Evolutionary conservation across 2,797 vertebrate species (phyloP), one percentile per base, ranked within the genome.

Genomic region (Eulemur albifrons): DNA sequence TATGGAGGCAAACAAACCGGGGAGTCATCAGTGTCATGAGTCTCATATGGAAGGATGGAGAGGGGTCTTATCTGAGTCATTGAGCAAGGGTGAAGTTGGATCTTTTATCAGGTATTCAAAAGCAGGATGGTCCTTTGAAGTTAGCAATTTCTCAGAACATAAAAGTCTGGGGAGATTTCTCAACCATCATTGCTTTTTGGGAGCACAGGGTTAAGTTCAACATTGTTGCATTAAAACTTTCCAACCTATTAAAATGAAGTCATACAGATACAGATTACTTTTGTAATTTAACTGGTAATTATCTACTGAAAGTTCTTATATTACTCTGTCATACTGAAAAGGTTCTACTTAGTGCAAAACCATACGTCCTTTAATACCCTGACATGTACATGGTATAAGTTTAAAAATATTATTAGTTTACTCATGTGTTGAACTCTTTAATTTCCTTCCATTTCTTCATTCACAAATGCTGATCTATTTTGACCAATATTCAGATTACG

Each of bases 361-460:
- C 18, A 82, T 25, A 91, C 88, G 69, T 92, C 20, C 6, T 52
- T 80, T 93, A 81, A 54, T 88, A 90, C 15, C 9, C 73, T 67
- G 57, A 32, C 12, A 73, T 50, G 6, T 57, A 52, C 0, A 35
- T 61, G 21, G 23, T 69, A 65, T 57, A 48, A 67, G 27, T 52
- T 88, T 57, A 52, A 81, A 93, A 63, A 59, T 43, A 67, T 14
- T 69, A 52, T 83, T 59, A 59, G 18, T 38, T 72, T 90, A 65
- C 14, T 32, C 30, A 82, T 73, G 48, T 35, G 43, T n/a, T 69
- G 43, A 57, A 80, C 8, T 69, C 13, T 86, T 87, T 54, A 27
- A 67, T 86, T 85, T 80, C 30, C 85, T 94, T 70, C 59, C 40
- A 79, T 77, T 85, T 94, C 17, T 80, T 95, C 72, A 61, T 43